Percentiles rank a stretch among this genome's conserved stretches.
These are phyloP conservation scores for Labeo calbasu DNA, from an alignment of 2,797 vertebrate species.

Conservation along the genomic window DNA sequence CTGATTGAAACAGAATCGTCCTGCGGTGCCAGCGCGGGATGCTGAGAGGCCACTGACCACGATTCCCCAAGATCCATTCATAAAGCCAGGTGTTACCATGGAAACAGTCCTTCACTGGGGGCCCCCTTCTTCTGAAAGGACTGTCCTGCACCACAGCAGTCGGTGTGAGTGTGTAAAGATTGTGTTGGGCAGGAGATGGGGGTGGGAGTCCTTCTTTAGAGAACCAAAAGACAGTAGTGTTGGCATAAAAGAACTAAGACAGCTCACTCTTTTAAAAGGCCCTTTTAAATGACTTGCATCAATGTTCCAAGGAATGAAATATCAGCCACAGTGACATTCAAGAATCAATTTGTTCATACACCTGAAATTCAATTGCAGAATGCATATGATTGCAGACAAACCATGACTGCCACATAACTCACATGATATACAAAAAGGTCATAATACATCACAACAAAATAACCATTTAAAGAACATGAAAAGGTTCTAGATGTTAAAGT, in stretches of 20 bases:
- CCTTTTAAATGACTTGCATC: background rate
- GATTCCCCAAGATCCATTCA: constrained; percentile 64
- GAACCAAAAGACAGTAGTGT: constrained; percentile 14
- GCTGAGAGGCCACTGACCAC: constrained; percentile 33
- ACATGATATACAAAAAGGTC: too few species aligned
- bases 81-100: constrained; percentile 69
- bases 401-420: background rate
- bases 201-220: background rate
- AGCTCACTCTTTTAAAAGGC: constrained; percentile 1
- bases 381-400: background rate
- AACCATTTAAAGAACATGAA: background rate
- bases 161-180: constrained; percentile 21
- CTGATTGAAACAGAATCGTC: background rate
- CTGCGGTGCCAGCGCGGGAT: constrained; percentile 20
- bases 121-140: constrained; percentile 54
- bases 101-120: constrained; percentile 70
- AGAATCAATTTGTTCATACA: background rate
- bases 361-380: background rate
- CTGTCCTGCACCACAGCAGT: constrained; percentile 32
- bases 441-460: too few species aligned
- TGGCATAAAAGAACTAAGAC: constrained; percentile 14
- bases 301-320: background rate
- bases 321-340: background rate
- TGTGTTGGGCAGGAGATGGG: constrained; percentile 13
- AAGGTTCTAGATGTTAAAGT: background rate